phyloP scores from a whole-genome alignment of 2,888 invertebrate genomes.

The Brachynemurus nebulosus region DNA sequence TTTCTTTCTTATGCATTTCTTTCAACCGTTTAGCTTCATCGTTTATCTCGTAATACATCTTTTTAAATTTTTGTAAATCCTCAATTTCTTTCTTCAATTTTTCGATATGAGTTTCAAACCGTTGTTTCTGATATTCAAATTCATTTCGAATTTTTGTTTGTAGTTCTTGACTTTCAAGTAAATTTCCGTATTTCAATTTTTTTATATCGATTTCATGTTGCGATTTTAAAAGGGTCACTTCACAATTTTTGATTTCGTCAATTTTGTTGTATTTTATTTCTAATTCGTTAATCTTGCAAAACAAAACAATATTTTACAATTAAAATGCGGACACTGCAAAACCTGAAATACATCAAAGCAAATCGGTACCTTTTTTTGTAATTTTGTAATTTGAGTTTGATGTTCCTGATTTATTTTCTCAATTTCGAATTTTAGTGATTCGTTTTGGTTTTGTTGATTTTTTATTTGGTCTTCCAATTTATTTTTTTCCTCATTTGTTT shows the following conservation, averaged over 20 bases:
- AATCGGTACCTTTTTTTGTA: not conserved
- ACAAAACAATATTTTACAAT: too few species aligned
- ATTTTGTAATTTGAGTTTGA: not conserved
- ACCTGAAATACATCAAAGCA: too few species aligned
- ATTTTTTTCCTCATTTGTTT: constrained; percentile 16
- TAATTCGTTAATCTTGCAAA: too few species aligned
- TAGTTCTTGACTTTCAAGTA: not conserved
- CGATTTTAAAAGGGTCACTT: not conserved
- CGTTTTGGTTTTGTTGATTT: not conserved
- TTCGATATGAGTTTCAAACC: not conserved
- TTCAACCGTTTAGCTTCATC: not conserved
- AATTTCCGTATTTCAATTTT: constrained; percentile 1
- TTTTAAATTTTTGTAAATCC: not conserved
- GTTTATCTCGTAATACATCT: too few species aligned
- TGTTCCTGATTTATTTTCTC: not conserved
- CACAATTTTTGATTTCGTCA: too few species aligned
- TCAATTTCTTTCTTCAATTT: constrained; percentile 3
- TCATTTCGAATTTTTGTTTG: not conserved
- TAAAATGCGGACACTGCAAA: too few species aligned
- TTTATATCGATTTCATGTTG: constrained; percentile 4
- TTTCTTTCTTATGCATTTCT: constrained; percentile 4
- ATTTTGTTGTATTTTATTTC: too few species aligned
- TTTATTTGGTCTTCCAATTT: constrained; percentile 13
- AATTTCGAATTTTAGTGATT: not conserved
- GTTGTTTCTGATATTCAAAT: not conserved